Percentiles rank a stretch among this genome's conserved stretches.
Evolutionary conservation across 2,888 invertebrate genomes (phyloP).

Genomic region (Trileptium ribeirensis): DNA sequence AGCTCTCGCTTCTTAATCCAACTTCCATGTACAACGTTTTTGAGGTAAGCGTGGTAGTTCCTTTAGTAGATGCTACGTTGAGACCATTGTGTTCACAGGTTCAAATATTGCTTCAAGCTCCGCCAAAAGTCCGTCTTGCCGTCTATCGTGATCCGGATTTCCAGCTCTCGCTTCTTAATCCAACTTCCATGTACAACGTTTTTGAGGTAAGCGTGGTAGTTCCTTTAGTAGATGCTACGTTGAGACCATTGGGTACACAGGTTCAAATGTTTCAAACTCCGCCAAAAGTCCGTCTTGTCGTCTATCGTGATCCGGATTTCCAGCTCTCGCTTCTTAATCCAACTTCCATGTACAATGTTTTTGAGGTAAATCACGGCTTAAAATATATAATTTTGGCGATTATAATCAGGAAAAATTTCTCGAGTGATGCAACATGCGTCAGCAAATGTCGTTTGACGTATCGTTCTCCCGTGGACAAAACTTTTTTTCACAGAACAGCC

Average conservation of each 20-base stretch:
- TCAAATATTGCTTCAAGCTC: constrained; percentile 72
- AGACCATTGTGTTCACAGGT: too few species aligned
- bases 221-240: too few species aligned
- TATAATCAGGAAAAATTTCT: constrained; percentile 32
- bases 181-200: constrained; percentile 52
- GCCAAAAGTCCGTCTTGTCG: constrained; percentile 71
- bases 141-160: constrained; percentile 63
- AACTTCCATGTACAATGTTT: constrained; percentile 52
- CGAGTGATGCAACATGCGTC: background rate
- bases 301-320: constrained; percentile 61
- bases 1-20: constrained; percentile 50
- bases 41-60: constrained; percentile 38
- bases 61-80: too few species aligned
- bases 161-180: constrained; percentile 49
- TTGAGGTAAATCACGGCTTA: too few species aligned
- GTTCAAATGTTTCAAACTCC: constrained; percentile 73
- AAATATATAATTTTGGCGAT: too few species aligned
- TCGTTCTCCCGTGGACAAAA: too few species aligned
- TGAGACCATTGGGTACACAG: too few species aligned
- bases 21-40: constrained; percentile 52
- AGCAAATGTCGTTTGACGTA: too few species aligned
- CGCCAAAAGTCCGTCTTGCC: constrained; percentile 71
- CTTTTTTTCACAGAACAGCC: too few species aligned
- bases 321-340: constrained; percentile 51
- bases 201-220: constrained; percentile 66